Evolutionary conservation across 2,113 vertebrate species (phyloP).

Genomic region (Lampris incognitus): DNA sequence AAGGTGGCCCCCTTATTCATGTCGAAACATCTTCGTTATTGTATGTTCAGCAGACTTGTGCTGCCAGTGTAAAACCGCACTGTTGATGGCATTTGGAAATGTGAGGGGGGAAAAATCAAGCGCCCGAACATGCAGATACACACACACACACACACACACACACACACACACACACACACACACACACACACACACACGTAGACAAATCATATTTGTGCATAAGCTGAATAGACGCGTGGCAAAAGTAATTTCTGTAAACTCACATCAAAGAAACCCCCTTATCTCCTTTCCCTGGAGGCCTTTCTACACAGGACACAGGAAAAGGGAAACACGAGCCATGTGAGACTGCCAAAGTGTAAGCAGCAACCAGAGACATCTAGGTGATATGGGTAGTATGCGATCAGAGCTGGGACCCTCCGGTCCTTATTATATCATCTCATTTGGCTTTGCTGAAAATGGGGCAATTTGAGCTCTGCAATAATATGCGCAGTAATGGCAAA

Average conservation of each 20-base stretch:
- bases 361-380: slow-evolving; percentile 30
- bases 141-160: slow-evolving; percentile 4
- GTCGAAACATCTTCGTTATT: slow-evolving; percentile 1
- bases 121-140: background rate
- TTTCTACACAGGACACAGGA: slow-evolving; percentile 60
- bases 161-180: background rate
- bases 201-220: slow-evolving; percentile 10
- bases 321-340: background rate
- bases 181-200: slow-evolving; percentile 10
- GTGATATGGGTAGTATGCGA: slow-evolving; percentile 46
- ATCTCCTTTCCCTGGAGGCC: slow-evolving; percentile 49
- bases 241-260: slow-evolving; percentile 68
- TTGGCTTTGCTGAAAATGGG: slow-evolving; percentile 30
- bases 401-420: slow-evolving; percentile 36
- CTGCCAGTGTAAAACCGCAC: slow-evolving; percentile 29
- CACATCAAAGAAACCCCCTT: slow-evolving; percentile 69
- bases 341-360: slow-evolving; percentile 10
- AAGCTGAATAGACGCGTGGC: slow-evolving; percentile 57
- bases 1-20: background rate
- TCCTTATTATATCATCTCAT: slow-evolving; percentile 45
- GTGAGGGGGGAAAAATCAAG: slow-evolving; percentile 26
- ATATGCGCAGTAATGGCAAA: slow-evolving; percentile 33
- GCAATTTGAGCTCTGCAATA: slow-evolving; percentile 11
- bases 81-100: slow-evolving; percentile 56
- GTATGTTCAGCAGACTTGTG: background rate